phyloP scores from a whole-genome alignment of 2,888 invertebrate genomes.

The Fragum sueziense region DNA sequence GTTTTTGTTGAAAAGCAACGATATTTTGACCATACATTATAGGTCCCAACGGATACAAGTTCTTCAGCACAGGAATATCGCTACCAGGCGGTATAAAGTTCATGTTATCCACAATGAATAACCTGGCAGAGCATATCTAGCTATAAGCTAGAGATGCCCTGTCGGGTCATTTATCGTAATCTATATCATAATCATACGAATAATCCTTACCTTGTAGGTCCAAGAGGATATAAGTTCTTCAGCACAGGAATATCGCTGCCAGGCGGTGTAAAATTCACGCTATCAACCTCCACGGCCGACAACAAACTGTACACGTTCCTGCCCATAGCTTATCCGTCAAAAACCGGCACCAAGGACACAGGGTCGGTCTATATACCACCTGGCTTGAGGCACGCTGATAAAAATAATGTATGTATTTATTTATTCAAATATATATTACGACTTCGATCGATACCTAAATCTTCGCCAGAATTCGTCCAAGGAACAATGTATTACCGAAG shows the following conservation, averaged over 20 bases:
- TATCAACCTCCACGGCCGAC: not conserved
- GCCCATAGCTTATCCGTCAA: conserved; percentile 12
- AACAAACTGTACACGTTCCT: conserved; percentile 12
- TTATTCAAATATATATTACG: too few relatives aligned
- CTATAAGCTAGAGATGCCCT: too few relatives aligned
- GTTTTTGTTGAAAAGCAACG: too few relatives aligned
- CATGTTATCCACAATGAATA: too few relatives aligned
- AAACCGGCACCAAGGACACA: not conserved
- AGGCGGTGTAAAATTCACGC: not conserved
- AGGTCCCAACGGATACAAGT: not conserved
- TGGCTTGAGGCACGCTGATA: conserved; percentile 13
- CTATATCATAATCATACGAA: not conserved
- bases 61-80: not conserved
- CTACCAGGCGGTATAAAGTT: not conserved
- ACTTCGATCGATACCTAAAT: too few relatives aligned
- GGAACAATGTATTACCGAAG: too few relatives aligned
- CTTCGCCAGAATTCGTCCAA: too few relatives aligned
- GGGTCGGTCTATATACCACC: conserved; percentile 1
- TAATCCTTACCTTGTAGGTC: not conserved
- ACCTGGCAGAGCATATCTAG: too few relatives aligned
- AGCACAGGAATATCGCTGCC: not conserved
- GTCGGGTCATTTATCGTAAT: too few relatives aligned
- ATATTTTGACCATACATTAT: too few relatives aligned
- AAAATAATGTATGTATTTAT: conserved; percentile 17
- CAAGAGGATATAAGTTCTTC: not conserved